Base-by-base conservation (phyloP, 1,140 invertebrate species). In the Rhagoletis zephyria region DNA sequence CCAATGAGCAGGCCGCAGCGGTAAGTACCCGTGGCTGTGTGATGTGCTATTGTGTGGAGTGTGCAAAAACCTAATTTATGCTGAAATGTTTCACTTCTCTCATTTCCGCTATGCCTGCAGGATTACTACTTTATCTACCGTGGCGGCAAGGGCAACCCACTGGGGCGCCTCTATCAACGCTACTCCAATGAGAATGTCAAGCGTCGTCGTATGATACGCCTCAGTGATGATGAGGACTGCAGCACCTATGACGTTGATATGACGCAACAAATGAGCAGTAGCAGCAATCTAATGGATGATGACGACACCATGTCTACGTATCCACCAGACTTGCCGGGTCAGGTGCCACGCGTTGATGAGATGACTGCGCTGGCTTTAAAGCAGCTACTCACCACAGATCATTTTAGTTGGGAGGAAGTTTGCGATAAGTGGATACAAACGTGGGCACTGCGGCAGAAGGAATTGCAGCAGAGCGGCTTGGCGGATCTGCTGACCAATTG, bases 91-190 rank as follows among this genome's bases (percentile, higher is more conserved):
- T 30, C 10, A 16, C 45, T 16, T 40, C 48, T 42, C 40, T 14
- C 40, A 56, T 56, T 6, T 40, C 19, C 3, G 42, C 2, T 59
- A 5, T 6, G 9, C 30, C 30, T 70, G 30, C 51, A 74, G 65
- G 77, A 85, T 60, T 87, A 87, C 59, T 87, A 85, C 85, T 87
- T 87, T 61, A 87, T 87, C 9, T 85, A 85, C 85, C 87, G 87
- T 16, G 65, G 85, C 42, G 87, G 87, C 10, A 87, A 85, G 85
- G 77, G 87, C 56, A 87, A 87, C 85, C 87, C 87, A 19, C 59
- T 85, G 63, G 87, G 87, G 7, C 77, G 87, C 1, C 87, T 87
- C n/a, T 87, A 87, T 60, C 81, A 81, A 16, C 81, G 85, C 64
- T 87, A 87, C 81, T 87, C 81, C 59, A 87, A 87, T 70, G 85